These are phyloP conservation scores for Macrobrachium nipponense DNA, from an alignment of 1,140 invertebrate species.

Conservation along the genomic window DNA sequence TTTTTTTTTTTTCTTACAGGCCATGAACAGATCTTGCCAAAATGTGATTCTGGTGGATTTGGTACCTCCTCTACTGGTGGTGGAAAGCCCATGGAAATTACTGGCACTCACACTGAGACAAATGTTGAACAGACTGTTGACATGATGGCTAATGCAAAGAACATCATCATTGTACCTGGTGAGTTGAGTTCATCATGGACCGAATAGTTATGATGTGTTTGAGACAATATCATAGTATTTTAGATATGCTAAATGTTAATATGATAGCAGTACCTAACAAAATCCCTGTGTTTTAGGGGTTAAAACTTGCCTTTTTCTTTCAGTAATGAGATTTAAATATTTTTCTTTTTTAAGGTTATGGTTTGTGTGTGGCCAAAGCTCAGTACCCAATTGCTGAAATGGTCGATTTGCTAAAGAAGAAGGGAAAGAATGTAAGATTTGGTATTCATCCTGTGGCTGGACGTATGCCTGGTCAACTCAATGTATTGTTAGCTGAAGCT, in stretches of 20 bases:
- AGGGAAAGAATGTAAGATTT: conserved; percentile 87
- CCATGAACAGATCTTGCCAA: conserved; percentile 90
- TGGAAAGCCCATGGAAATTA: conserved; percentile 81
- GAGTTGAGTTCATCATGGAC: background rate
- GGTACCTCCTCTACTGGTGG: conserved; percentile 79
- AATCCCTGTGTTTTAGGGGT: too few relatives aligned
- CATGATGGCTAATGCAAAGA: conserved; percentile 81
- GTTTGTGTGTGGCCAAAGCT: conserved; percentile 90
- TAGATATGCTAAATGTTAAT: too few relatives aligned
- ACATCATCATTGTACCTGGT: conserved; percentile 90
- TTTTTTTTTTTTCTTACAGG: conserved; percentile 72
- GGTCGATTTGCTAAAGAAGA: conserved; percentile 78
- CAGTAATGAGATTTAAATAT: background rate
- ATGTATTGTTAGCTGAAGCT: conserved; percentile 91
- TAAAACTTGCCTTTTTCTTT: conserved; percentile 1
- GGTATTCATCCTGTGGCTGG: conserved; percentile 93
- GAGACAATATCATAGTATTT: too few relatives aligned
- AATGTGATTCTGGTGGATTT: conserved; percentile 90
- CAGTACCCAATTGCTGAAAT: conserved; percentile 93
- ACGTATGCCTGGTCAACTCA: conserved; percentile 90
- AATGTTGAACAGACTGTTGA: conserved; percentile 82
- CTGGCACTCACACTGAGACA: conserved; percentile 85
- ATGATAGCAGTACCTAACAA: too few relatives aligned
- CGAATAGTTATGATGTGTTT: background rate
- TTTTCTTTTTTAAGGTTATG: conserved; percentile 75